These are phyloP conservation scores for Erythrolamprus reginae DNA, from an alignment of 2,113 vertebrate genomes.

Conservation along the genomic window DNA sequence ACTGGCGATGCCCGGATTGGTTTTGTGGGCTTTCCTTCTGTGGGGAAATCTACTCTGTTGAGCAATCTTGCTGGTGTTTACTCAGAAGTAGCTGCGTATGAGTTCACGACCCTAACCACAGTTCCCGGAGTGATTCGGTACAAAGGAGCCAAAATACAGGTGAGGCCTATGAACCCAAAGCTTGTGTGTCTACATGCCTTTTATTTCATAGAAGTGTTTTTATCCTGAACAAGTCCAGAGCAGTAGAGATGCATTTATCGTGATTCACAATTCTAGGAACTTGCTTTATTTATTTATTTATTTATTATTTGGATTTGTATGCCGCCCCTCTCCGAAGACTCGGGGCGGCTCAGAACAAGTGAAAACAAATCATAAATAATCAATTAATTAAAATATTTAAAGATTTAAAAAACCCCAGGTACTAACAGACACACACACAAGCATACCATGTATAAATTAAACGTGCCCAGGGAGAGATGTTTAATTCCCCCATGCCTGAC, in stretches of 20 bases:
- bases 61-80: constrained; percentile 98
- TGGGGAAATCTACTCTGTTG: constrained; percentile 94
- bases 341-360: too few relatives aligned
- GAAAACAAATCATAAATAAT: too few relatives aligned
- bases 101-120: constrained; percentile 95
- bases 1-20: constrained; percentile 95
- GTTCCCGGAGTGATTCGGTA: constrained; percentile 97
- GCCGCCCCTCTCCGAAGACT: too few relatives aligned
- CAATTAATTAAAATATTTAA: too few relatives aligned
- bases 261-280: neutral
- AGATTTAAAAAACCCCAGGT: too few relatives aligned
- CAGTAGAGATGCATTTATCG: neutral
- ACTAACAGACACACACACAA: too few relatives aligned
- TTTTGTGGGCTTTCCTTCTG: constrained; percentile 98
- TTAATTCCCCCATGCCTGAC: too few relatives aligned
- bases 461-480: too few relatives aligned
- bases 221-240: neutral
- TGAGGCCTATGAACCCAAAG: constrained; percentile 44
- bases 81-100: constrained; percentile 96
- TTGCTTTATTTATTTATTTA: too few relatives aligned
- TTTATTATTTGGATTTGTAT: too few relatives aligned
- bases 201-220: neutral
- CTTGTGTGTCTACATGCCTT: neutral
- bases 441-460: too few relatives aligned
- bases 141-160: constrained; percentile 98